Evolutionary conservation across 1,140 invertebrate genomes (phyloP).

Genomic region (Holcopasites calliopsidis): DNA sequence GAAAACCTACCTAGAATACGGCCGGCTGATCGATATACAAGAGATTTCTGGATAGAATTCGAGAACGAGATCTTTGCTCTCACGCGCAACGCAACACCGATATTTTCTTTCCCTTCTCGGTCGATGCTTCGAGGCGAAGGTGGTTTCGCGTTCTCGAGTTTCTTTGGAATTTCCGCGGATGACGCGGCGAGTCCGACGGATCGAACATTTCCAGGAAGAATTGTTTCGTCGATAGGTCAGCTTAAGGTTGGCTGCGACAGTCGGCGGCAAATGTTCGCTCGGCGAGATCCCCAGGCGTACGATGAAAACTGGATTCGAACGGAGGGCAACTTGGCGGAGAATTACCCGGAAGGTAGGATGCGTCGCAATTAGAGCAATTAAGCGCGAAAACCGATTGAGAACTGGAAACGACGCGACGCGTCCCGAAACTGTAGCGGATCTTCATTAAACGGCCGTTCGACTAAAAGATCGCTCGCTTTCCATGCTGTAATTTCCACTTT

Average conservation of each 20-base stretch:
- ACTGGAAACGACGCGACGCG: conserved; percentile 7
- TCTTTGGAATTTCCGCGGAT: conserved; percentile 21
- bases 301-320: conserved; percentile 1
- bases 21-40: neutral
- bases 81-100: neutral
- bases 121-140: conserved; percentile 26
- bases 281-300: neutral
- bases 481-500: conserved; percentile 26
- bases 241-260: neutral
- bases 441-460: conserved; percentile 53
- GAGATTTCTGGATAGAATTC: conserved; percentile 1
- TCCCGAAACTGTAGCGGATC: conserved; percentile 36
- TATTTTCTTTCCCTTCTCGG: conserved; percentile 19
- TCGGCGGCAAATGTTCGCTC: neutral
- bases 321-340: neutral
- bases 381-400: conserved; percentile 47
- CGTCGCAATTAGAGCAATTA: conserved; percentile 54
- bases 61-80: conserved; percentile 10
- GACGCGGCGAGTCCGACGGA: neutral
- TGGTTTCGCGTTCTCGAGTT: conserved; percentile 28
- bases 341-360: neutral
- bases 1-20: conserved; percentile 5
- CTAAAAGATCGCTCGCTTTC: conserved; percentile 30
- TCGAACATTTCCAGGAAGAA: neutral
- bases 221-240: neutral